Evolutionary conservation across 2,888 invertebrate genomes (phyloP).

Genomic region (Drosophila kanekoi): DNA sequence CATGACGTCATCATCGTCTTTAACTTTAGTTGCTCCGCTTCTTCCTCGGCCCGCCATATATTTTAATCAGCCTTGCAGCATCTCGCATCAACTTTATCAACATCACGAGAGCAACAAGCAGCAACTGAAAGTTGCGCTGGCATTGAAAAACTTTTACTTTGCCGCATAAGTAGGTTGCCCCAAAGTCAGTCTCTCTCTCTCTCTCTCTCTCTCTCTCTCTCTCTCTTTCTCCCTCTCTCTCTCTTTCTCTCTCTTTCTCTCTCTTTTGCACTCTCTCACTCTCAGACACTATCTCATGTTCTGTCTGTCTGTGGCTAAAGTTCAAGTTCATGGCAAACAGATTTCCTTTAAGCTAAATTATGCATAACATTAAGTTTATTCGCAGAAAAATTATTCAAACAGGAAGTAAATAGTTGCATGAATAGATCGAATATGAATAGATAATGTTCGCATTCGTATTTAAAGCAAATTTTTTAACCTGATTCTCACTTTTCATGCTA

Average conservation of each 20-base stretch:
- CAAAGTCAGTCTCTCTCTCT: constrained; percentile 6
- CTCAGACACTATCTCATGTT: neutral
- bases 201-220: neutral
- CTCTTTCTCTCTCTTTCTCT: neutral
- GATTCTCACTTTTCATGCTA: neutral
- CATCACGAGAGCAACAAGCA: constrained; percentile 22
- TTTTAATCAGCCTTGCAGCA: constrained; percentile 34
- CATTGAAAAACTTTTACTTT: constrained; percentile 74
- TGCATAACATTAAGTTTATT: constrained; percentile 15
- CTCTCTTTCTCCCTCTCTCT: neutral
- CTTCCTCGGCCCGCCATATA: constrained; percentile 18
- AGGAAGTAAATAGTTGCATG: constrained; percentile 10
- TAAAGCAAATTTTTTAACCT: constrained; percentile 2
- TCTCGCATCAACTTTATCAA: constrained; percentile 44
- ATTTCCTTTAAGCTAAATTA: constrained; percentile 36
- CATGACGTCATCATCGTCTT: constrained; percentile 54
- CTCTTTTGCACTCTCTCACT: neutral
- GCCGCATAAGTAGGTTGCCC: constrained; percentile 68
- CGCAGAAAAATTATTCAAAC: constrained; percentile 18
- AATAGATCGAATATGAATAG: neutral
- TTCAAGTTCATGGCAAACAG: constrained; percentile 60
- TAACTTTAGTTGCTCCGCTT: constrained; percentile 11
- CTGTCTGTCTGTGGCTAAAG: constrained; percentile 31
- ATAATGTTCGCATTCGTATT: neutral
- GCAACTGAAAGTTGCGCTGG: constrained; percentile 55